A percentile compares a stretch with the other conserved stretches of the same genome.
Conservation (phyloP, 2,113 vertebrate genomes). For the Haemorhous mexicanus region DNA sequence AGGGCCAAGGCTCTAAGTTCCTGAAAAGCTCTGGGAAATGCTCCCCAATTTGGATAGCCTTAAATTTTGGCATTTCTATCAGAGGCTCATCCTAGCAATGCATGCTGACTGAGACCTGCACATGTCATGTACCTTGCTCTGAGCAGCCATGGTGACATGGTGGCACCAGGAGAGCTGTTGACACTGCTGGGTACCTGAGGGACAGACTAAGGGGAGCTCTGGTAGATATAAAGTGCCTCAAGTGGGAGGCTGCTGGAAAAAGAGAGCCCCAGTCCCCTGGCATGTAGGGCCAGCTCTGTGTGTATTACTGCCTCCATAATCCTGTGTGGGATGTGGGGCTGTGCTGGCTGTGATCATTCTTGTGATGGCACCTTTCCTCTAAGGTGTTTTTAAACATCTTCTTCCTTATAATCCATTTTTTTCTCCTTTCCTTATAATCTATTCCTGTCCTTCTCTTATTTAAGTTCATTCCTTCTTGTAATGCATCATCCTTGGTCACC, state of each 20-base stretch:
- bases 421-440: not conserved
- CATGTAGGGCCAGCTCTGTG: not conserved
- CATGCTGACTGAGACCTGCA: not conserved
- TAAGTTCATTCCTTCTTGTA: not conserved
- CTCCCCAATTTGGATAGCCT: not conserved
- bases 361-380: not conserved
- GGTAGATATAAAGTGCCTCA: not conserved
- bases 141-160: not conserved
- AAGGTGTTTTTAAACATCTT: not conserved
- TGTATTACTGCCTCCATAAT: rapidly evolving
- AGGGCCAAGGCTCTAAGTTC: not conserved
- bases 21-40: not conserved
- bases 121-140: not conserved
- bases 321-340: not conserved
- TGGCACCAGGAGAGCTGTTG: not conserved
- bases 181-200: not conserved
- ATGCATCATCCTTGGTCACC: conserved; percentile 60
- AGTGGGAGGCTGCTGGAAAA: not conserved
- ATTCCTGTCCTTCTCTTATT: conserved; percentile 28
- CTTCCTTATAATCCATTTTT: not conserved
- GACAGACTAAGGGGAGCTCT: not conserved
- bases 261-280: not conserved
- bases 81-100: not conserved
- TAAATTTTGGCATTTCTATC: not conserved
- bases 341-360: not conserved